These are phyloP conservation scores for Copidosoma floridanum DNA, from an alignment of 1,140 invertebrate species.

Conservation along the genomic window DNA sequence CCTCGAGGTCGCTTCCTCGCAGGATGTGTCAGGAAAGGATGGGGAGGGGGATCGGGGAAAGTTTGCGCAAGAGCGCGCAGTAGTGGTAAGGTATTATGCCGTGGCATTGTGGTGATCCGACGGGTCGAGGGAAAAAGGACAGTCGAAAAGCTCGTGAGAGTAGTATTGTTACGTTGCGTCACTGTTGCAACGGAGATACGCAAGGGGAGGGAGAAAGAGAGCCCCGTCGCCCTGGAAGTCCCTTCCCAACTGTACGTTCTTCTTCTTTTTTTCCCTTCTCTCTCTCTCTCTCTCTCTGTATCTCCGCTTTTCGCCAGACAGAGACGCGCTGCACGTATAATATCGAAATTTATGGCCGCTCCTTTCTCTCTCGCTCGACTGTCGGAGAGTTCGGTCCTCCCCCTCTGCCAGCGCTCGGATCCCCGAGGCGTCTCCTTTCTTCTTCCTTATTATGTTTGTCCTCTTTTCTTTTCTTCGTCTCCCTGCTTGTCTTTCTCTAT, in stretches of 20 bases:
- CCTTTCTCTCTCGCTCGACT: constrained; percentile 4
- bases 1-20: too few species aligned
- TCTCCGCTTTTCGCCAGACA: constrained; percentile 15
- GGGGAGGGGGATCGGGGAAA: constrained; percentile 23
- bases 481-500: too few species aligned
- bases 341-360: constrained; percentile 28
- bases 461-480: too few species aligned
- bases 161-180: constrained; percentile 30
- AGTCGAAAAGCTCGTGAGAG: too few species aligned
- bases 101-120: too few species aligned
- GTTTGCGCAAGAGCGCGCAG: too few species aligned
- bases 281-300: background rate
- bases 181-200: constrained; percentile 10
- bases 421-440: background rate
- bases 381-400: background rate
- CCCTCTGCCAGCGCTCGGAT: background rate
- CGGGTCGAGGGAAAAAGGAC: too few species aligned
- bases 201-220: too few species aligned
- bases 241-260: background rate
- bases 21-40: too few species aligned
- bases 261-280: background rate
- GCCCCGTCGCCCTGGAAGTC: too few species aligned
- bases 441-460: constrained; percentile 27
- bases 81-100: too few species aligned
- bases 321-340: constrained; percentile 17